phyloP scores from a whole-genome alignment of 2,113 vertebrate genomes.

The Epinephelus moara region DNA sequence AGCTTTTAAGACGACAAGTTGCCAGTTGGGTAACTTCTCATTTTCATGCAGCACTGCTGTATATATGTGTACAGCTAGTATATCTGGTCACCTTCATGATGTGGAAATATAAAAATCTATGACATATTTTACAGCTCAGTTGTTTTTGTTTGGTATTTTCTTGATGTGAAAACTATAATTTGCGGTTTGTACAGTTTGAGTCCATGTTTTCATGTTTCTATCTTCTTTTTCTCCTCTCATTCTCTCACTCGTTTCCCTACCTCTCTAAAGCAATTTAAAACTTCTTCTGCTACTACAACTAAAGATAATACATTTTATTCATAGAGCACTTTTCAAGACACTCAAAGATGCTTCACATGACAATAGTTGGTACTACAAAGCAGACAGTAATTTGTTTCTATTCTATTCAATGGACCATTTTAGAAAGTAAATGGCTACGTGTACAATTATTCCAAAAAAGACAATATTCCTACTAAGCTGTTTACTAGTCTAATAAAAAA shows the following conservation, averaged over 20 bases:
- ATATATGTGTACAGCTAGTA: too few species aligned
- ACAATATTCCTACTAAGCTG: too few species aligned
- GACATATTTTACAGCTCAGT: neutral
- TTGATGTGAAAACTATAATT: neutral
- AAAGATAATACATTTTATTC: neutral
- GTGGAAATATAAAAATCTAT: neutral
- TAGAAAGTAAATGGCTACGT: neutral
- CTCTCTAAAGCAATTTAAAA: neutral
- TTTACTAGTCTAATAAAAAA: too few species aligned
- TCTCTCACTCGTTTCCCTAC: neutral
- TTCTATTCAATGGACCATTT: neutral
- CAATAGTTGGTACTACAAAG: too few species aligned
- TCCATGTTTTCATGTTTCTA: neutral
- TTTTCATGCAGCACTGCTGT: too few species aligned
- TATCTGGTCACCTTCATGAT: neutral
- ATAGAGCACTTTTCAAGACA: neutral
- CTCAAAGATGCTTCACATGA: too few species aligned
- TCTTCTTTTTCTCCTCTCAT: neutral
- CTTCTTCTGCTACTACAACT: neutral
- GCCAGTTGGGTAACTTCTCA: too few species aligned
- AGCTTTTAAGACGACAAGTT: too few species aligned
- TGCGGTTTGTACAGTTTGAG: conserved; percentile 4
- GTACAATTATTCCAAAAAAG: too few species aligned
- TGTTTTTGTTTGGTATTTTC: neutral
- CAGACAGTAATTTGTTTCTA: neutral